Base-by-base conservation (phyloP, 2,113 vertebrate genomes). In the Geococcyx californianus region DNA sequence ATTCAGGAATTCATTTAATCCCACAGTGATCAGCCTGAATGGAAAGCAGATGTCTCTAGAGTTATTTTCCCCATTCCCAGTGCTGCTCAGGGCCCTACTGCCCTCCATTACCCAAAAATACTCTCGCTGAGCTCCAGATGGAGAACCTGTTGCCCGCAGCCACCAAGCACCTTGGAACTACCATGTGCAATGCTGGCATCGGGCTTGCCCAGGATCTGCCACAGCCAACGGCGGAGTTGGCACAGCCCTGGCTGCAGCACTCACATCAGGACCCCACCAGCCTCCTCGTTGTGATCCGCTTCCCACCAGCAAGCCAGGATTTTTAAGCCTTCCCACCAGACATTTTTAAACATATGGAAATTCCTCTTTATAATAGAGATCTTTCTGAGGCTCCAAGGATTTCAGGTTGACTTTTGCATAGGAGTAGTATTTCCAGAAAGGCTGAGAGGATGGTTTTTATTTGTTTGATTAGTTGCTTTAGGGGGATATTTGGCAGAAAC, bases 121-220 rank as follows among this genome's bases (percentile, higher is more conserved):
- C 42, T 29, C 3, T 47, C 52, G 25, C 33, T 88, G 64, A 83
- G 33, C 24, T 80, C 55, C 52, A 69, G 13, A 38, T 18, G 49
- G 36, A 79, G 51, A 73, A 31, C 5, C 25, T 26, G 28, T 29
- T 70, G 28, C 72, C 84, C 1, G 0, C 44, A 67, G 19, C 36
- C 52, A 60, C 15, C 28, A 3, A 0, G 52, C 20, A 34, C 77
- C 19, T 58, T 56, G 40, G 52, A 49, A 47, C 3, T 18, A 6
- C 13, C 1, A 2, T 33, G 51, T n/a, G 26, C 1, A 3, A 2
- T 0, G 3, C n/a, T 38, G 87, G 31, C 60, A 51, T 16, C 1
- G 1, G 62, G 38, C 42, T 91, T 69, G 9, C 16, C 45, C 3
- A 3, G 18, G 75, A 60, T 34, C 14, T 6, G n/a, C 5, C 3